Evolutionary conservation across 2,113 vertebrate genomes (phyloP).

Genomic region (Colinus virginianus): DNA sequence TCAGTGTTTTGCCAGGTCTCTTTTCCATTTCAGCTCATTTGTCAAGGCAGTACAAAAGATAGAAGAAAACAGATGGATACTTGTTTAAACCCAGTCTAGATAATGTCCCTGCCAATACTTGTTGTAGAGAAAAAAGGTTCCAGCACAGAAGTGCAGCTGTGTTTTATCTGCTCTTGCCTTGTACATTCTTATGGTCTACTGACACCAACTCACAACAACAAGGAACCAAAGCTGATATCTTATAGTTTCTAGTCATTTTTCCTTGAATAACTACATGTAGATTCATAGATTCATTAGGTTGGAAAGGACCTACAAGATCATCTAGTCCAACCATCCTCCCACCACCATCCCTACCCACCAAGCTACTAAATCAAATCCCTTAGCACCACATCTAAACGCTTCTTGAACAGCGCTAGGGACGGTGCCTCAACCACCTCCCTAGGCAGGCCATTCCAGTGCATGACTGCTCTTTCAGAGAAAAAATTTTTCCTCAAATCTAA

Average conservation of each 20-base stretch:
- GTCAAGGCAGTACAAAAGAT: background rate
- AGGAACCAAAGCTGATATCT: background rate
- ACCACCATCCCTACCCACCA: too few relatives aligned
- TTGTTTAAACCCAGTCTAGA: background rate
- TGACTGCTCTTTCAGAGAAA: too few relatives aligned
- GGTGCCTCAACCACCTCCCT: too few relatives aligned
- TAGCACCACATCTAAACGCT: too few relatives aligned
- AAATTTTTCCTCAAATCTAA: too few relatives aligned
- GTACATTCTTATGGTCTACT: background rate
- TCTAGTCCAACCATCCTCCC: too few relatives aligned
- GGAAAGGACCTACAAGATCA: too few relatives aligned
- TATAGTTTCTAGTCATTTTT: background rate
- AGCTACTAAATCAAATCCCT: too few relatives aligned
- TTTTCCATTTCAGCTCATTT: background rate
- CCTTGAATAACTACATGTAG: background rate
- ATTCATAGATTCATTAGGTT: too few relatives aligned
- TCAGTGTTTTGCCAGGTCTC: background rate
- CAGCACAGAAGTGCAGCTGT: background rate
- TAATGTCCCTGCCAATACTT: background rate
- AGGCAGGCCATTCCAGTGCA: too few relatives aligned
- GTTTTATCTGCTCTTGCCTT: background rate
- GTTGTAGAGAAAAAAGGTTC: background rate
- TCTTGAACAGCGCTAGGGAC: too few relatives aligned
- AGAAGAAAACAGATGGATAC: background rate
- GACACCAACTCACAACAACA: background rate